Evolutionary conservation across 2,888 invertebrate species (phyloP).

Genomic region (Ceraclea dissimilis): DNA sequence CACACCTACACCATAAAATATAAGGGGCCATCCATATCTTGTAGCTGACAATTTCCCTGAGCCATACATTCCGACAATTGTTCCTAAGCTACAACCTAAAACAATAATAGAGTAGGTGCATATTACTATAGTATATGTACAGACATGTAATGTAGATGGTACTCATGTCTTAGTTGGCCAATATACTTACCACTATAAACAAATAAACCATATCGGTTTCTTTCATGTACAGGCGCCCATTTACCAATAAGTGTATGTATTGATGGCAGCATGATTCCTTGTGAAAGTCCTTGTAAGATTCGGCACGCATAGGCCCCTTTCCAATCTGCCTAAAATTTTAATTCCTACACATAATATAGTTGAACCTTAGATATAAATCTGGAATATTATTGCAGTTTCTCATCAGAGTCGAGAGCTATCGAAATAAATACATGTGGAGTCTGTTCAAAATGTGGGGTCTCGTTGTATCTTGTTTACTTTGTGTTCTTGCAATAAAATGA

Average conservation of each 20-base stretch:
- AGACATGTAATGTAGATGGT: too few species aligned
- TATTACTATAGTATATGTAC: too few species aligned
- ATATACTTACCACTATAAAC: neutral
- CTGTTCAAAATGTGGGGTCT: too few species aligned
- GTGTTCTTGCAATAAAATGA: too few species aligned
- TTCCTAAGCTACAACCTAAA: constrained; percentile 58
- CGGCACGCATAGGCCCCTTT: constrained; percentile 8
- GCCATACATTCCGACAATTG: constrained; percentile 57
- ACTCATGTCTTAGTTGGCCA: too few species aligned
- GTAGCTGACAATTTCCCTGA: constrained; percentile 54
- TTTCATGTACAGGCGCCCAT: constrained; percentile 16
- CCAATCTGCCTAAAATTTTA: constrained; percentile 15
- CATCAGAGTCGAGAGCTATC: too few species aligned
- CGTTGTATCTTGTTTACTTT: too few species aligned
- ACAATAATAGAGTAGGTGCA: neutral
- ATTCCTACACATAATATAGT: neutral
- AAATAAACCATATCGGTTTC: constrained; percentile 7
- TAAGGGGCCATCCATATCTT: constrained; percentile 57
- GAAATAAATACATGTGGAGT: too few species aligned
- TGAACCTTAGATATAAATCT: too few species aligned
- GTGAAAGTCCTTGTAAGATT: constrained; percentile 10
- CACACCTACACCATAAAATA: constrained; percentile 56
- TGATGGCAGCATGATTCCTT: constrained; percentile 12
- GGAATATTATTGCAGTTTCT: too few species aligned
- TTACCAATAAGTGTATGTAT: constrained; percentile 16